Evolutionary conservation across 2,113 vertebrate species (phyloP).

Genomic region (Atherinomorus stipes): DNA sequence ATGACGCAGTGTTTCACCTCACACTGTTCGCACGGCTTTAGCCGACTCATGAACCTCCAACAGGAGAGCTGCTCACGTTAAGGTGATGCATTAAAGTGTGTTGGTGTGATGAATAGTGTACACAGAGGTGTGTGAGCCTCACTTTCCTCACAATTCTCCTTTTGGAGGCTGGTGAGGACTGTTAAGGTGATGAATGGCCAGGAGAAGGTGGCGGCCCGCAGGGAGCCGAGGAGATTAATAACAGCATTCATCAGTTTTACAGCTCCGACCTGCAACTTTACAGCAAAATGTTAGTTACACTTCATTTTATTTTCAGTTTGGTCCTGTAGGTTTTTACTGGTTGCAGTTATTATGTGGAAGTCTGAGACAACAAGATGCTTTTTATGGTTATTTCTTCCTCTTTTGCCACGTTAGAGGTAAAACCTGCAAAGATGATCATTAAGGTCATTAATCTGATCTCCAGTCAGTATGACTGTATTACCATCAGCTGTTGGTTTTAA

Average conservation of each 20-base stretch:
- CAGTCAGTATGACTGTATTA: no score
- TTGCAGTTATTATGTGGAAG: no score
- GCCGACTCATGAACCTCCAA: slow-evolving; percentile 10
- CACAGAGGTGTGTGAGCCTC: neutral
- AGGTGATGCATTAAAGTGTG: slow-evolving; percentile 13
- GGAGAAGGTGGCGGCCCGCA: slow-evolving; percentile 16
- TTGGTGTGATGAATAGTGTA: slow-evolving; percentile 12
- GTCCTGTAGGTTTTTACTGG: no score
- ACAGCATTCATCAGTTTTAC: slow-evolving; percentile 65
- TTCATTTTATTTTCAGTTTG: neutral
- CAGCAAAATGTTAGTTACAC: neutral
- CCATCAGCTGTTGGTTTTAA: no score
- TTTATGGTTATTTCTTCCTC: no score
- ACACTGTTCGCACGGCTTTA: neutral
- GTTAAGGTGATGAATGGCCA: slow-evolving; percentile 57
- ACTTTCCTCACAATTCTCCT: slow-evolving; percentile 1
- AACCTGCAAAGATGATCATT: no score
- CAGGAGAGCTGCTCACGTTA: neutral
- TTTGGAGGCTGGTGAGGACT: slow-evolving; percentile 7
- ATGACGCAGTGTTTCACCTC: neutral
- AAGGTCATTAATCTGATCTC: no score
- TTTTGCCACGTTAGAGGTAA: no score
- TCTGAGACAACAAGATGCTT: no score
- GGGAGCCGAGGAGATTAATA: slow-evolving; percentile 43
- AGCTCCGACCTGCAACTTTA: slow-evolving; percentile 24